A percentile compares a stretch with the other conserved stretches of the same genome.
These are phyloP conservation scores for Cosmia pyralina DNA, from an alignment of 2,888 invertebrate genomes.

Conservation along the genomic window DNA sequence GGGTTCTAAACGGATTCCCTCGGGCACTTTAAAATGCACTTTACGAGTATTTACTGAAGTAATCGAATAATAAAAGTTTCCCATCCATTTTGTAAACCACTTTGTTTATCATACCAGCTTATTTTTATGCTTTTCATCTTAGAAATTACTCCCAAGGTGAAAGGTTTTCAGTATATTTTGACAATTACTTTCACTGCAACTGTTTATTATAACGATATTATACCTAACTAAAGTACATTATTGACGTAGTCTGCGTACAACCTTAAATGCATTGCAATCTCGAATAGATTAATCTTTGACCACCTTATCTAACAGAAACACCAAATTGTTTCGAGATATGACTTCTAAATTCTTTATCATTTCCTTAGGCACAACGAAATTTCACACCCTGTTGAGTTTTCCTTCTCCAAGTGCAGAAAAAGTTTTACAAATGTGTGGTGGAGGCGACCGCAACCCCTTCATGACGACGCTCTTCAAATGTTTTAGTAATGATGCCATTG, in stretches of 20 bases:
- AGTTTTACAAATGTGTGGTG: conserved; percentile 39
- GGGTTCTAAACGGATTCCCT: conserved; percentile 19
- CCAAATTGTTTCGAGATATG: conserved; percentile 30
- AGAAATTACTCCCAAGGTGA: neutral
- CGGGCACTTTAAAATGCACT: conserved; percentile 42
- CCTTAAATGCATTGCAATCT: conserved; percentile 1
- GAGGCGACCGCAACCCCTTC: conserved; percentile 7
- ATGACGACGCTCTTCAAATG: conserved; percentile 26
- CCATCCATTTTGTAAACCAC: conserved; percentile 27
- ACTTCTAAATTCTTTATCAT: conserved; percentile 50
- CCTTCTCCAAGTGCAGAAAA: conserved; percentile 27
- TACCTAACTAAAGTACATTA: neutral
- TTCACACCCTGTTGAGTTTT: conserved; percentile 18
- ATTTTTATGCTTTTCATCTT: conserved; percentile 9
- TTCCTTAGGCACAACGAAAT: conserved; percentile 24
- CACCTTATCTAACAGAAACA: conserved; percentile 4
- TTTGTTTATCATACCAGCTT: conserved; percentile 11
- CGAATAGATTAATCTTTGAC: neutral
- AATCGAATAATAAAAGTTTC: conserved; percentile 35
- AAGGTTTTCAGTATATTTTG: neutral
- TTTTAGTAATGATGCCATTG: conserved; percentile 38
- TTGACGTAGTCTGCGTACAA: neutral
- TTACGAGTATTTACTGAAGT: conserved; percentile 26
- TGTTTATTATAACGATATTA: neutral
- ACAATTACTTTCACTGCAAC: neutral